Conservation (phyloP, 2,797 vertebrate genomes). For the Prunella strophiata region DNA sequence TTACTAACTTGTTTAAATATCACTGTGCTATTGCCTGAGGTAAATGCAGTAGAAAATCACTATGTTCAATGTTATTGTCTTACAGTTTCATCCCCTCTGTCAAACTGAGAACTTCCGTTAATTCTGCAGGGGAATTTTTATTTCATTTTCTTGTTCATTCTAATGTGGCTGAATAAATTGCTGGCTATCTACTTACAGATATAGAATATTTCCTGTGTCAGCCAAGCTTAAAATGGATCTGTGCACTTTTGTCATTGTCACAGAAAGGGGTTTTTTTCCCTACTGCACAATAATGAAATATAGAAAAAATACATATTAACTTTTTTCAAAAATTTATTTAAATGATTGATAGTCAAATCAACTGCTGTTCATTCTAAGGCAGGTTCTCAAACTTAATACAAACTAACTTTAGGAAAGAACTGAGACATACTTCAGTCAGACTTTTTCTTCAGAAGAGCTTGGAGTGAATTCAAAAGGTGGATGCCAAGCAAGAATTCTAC, state of each 20-base stretch:
- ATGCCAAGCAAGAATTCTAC: background rate
- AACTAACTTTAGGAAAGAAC: background rate
- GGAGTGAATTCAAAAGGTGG: background rate
- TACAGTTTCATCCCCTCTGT: constrained; percentile 6
- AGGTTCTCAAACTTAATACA: background rate
- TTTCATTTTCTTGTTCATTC: constrained; percentile 45
- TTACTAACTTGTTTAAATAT: constrained; percentile 57
- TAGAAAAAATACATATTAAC: background rate
- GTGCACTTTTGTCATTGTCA: constrained; percentile 3
- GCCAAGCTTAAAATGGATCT: constrained; percentile 1
- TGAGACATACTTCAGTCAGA: background rate
- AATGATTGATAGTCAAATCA: constrained; percentile 5
- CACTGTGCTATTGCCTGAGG: constrained; percentile 30
- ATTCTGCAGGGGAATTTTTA: constrained; percentile 22
- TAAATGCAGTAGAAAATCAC: constrained; percentile 57
- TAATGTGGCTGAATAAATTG: constrained; percentile 19
- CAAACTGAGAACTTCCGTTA: constrained; percentile 9
- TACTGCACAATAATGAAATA: background rate
- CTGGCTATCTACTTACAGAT: constrained; percentile 8
- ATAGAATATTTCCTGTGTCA: background rate
- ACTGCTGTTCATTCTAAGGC: background rate
- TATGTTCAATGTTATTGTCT: constrained; percentile 12
- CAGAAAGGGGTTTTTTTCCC: background rate
- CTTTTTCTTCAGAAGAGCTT: background rate
- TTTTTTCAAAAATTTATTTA: background rate